phyloP scores from a whole-genome alignment of 2,888 invertebrate species.

The Mesochorus sp. region DNA sequence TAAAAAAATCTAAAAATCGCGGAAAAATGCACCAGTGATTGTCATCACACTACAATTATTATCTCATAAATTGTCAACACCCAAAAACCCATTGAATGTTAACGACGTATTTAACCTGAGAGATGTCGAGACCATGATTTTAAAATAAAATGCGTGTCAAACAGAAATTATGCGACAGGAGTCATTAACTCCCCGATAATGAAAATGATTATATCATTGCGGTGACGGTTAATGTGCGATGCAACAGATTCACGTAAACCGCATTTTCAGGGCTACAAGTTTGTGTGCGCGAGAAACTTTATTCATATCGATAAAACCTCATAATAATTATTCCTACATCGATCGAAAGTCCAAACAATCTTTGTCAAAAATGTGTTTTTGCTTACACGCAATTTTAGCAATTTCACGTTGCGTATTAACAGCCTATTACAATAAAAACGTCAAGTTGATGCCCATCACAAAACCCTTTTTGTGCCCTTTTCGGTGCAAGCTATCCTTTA shows the following conservation, averaged over 20 bases:
- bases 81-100: conserved; percentile 11
- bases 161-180: conserved; percentile 27
- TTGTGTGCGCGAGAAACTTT: neutral
- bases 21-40: neutral
- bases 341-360: conserved; percentile 1
- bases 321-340: conserved; percentile 10
- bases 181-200: conserved; percentile 31
- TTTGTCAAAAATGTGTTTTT: neutral
- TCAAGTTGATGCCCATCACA: too few species aligned
- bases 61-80: neutral
- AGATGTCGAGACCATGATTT: neutral
- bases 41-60: neutral
- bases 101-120: conserved; percentile 1
- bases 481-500: neutral
- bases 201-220: conserved; percentile 33
- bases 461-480: neutral
- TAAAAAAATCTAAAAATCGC: too few species aligned
- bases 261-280: neutral
- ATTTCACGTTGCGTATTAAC: neutral
- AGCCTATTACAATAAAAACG: too few species aligned
- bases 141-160: conserved; percentile 22
- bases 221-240: conserved; percentile 15
- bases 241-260: conserved; percentile 9
- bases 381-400: neutral
- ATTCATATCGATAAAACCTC: neutral